Evolutionary conservation across 2,888 invertebrate genomes (phyloP).

Genomic region (Meloe dianella): DNA sequence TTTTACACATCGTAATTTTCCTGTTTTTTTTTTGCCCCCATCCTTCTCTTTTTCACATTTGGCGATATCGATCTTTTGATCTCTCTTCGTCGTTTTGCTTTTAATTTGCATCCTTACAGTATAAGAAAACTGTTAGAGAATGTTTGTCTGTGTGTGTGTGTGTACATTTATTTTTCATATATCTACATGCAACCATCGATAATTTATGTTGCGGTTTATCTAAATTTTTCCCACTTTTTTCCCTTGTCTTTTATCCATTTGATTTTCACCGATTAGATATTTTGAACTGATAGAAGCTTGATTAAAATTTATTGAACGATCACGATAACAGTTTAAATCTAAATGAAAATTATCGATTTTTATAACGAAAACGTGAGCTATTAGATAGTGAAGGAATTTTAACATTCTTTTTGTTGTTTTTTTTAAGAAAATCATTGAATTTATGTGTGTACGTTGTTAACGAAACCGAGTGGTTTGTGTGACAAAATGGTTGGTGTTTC

Average conservation of each 20-base stretch:
- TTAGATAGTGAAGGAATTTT: conserved; percentile 30
- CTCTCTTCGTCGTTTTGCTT: neutral
- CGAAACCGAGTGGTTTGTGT: conserved; percentile 30
- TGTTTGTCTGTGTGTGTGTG: neutral
- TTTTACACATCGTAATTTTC: conserved; percentile 1
- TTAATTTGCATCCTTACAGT: neutral
- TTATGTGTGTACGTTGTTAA: conserved; percentile 12
- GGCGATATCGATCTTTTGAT: neutral
- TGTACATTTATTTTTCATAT: neutral
- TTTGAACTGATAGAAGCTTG: conserved; percentile 15
- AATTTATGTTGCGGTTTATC: conserved; percentile 8
- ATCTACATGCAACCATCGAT: neutral
- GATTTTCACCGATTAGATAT: conserved; percentile 4
- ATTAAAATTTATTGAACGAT: conserved; percentile 29
- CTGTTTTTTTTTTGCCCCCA: neutral
- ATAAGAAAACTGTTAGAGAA: neutral
- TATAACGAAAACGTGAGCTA: conserved; percentile 32
- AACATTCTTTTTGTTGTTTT: neutral
- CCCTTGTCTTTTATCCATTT: neutral
- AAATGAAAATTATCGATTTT: conserved; percentile 22
- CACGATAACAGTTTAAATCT: conserved; percentile 18
- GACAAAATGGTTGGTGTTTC: conserved; percentile 32
- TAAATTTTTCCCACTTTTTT: neutral
- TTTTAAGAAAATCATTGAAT: conserved; percentile 13
- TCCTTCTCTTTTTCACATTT: neutral